Evolutionary conservation across 2,113 vertebrate genomes (phyloP).

Genomic region (Haemorhous mexicanus): DNA sequence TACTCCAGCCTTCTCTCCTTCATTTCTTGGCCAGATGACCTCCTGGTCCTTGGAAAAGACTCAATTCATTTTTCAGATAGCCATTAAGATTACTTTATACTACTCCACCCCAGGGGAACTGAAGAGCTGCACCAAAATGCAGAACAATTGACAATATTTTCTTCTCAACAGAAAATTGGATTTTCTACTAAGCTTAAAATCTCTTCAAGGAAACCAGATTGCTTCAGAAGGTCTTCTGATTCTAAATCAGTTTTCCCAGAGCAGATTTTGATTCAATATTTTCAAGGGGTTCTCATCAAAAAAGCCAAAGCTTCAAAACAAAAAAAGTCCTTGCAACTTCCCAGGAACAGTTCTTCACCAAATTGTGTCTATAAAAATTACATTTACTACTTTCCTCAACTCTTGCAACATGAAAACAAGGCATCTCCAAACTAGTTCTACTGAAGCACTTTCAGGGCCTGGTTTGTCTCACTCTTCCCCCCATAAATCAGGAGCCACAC

Average conservation of each 20-base stretch:
- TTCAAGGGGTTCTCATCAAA: background rate
- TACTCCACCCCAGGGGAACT: background rate
- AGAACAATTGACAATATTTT: slow-evolving; percentile 5
- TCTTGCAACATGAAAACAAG: background rate
- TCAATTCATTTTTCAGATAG: background rate
- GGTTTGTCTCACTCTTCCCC: background rate
- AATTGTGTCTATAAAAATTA: background rate
- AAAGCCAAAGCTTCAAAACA: background rate
- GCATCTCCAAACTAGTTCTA: background rate
- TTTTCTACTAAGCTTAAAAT: slow-evolving; percentile 46
- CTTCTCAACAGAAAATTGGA: slow-evolving; percentile 14
- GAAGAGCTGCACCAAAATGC: background rate
- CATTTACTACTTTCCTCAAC: background rate
- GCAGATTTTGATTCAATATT: background rate
- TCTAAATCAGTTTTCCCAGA: slow-evolving; percentile 19
- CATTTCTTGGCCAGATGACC: background rate
- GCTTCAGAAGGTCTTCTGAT: slow-evolving; percentile 1
- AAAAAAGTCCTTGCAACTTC: background rate
- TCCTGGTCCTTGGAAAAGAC: background rate
- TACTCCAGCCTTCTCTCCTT: background rate
- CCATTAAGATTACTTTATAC: background rate
- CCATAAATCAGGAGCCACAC: background rate
- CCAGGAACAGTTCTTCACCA: background rate
- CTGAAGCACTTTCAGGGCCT: background rate
- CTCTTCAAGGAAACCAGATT: slow-evolving; percentile 25